Evolutionary conservation across 2,888 invertebrate species (phyloP), one percentile per base, ranked within the genome.

Genomic region (Epiperipatus broadwayi): DNA sequence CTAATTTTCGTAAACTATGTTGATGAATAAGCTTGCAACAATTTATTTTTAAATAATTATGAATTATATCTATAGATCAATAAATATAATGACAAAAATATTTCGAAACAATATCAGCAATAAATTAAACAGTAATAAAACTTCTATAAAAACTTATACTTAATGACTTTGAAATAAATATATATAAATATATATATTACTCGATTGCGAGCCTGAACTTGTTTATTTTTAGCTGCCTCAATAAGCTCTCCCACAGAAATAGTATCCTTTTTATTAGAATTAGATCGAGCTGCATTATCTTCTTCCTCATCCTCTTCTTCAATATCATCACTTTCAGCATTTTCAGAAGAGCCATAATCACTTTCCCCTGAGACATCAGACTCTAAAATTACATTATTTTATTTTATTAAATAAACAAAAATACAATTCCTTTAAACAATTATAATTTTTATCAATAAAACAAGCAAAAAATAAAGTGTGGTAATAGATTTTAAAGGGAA

Each of bases 261-360:
- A 5, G 32, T 37, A 5, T 25, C 30, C 19, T 34, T 39, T 37
- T 44, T 44, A 7, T 20, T 22, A 19, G 34, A 39, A 10, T 28
- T 25, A 41, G n/a, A n/a, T n/a, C n/a, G n/a, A 47, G 46, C 49
- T 39, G 51, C 50, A 21, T 68, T 69, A 50, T 71, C 73, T 48
- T 73, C 71, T 33, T 72, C 72, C 49, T 75, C 74, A 43, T 73
- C 68, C 1, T 75, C 75, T 58, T 77, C 75, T 54, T 77, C 74
- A 55, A 76, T 78, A 44, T 77, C 78, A 49, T 77, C 74, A 47
- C 74, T 73, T 40, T 71, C 70, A 52, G 79, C 79, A 56, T 80
- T 80, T 56, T 81, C 81, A 42, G n/a, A n/a, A n/a, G n/a, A n/a
- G n/a, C n/a, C n/a, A n/a, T n/a, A n/a, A n/a, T n/a, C n/a, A n/a